Conservation (phyloP, 2,797 vertebrate genomes). For the Anguilla anguilla region DNA sequence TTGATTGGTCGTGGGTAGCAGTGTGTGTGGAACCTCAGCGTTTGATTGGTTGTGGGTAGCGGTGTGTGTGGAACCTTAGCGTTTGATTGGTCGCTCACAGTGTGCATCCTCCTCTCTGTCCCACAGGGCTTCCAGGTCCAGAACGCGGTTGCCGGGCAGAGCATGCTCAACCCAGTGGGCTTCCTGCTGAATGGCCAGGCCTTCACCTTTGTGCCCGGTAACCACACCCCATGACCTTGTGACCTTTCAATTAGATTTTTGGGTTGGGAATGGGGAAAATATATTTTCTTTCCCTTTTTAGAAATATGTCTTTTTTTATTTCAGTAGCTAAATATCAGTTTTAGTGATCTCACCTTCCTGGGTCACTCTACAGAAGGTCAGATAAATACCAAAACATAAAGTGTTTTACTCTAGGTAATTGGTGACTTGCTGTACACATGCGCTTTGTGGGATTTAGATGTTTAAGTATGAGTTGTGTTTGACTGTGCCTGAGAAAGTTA, state of each 20-base stretch:
- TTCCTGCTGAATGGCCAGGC: constrained; percentile 80
- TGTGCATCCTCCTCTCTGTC: not conserved
- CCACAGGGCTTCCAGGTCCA: constrained; percentile 71
- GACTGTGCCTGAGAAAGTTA: too few relatives aligned
- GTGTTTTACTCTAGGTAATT: too few relatives aligned
- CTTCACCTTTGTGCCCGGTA: constrained; percentile 77
- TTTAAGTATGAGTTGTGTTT: not conserved
- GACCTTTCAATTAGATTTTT: not conserved
- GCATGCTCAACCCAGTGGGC: constrained; percentile 66
- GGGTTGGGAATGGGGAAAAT: too few relatives aligned
- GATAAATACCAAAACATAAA: too few relatives aligned
- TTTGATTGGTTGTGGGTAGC: not conserved
- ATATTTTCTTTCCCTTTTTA: too few relatives aligned
- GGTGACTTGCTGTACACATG: not conserved
- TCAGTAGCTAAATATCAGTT: too few relatives aligned
- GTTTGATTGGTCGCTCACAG: not conserved
- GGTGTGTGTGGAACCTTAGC: not conserved
- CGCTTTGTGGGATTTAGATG: not conserved
- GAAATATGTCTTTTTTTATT: too few relatives aligned
- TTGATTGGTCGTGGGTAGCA: not conserved
- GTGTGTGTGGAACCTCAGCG: not conserved
- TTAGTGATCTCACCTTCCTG: too few relatives aligned
- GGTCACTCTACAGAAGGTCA: too few relatives aligned
- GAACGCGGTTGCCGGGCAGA: constrained; percentile 65
- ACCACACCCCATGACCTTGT: constrained; percentile 7